A percentile compares a stretch with the other conserved stretches of the same genome.
Conservation (phyloP, 2,888 invertebrate species). For the Drosophila longiperda region DNA sequence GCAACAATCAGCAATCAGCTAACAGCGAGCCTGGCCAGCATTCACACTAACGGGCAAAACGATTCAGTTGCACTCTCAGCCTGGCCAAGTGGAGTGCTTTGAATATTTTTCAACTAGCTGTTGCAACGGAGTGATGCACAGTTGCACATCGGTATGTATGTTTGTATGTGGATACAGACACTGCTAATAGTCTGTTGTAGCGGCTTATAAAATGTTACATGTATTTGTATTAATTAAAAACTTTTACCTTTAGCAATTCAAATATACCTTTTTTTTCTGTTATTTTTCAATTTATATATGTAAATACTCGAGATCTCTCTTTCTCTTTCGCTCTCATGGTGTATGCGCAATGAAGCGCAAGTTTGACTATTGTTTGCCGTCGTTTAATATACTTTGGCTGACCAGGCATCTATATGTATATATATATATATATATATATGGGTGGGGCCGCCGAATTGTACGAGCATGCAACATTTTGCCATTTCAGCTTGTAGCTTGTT, state of each 20-base stretch:
- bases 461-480: constrained; percentile 73
- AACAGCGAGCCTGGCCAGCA: constrained; percentile 29
- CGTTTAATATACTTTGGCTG: constrained; percentile 20
- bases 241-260: constrained; percentile 69
- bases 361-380: constrained; percentile 67
- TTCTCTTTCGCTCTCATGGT: background rate
- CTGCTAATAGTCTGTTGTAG: constrained; percentile 61
- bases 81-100: constrained; percentile 9
- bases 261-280: constrained; percentile 44
- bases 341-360: constrained; percentile 40
- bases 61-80: constrained; percentile 34
- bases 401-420: constrained; percentile 2
- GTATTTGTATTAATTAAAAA: constrained; percentile 83
- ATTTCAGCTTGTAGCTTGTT: constrained; percentile 65
- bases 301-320: constrained; percentile 17
- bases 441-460: constrained; percentile 62
- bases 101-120: constrained; percentile 5
- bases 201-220: constrained; percentile 82
- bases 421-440: background rate
- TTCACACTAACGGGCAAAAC: constrained; percentile 19
- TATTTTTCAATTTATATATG: constrained; percentile 51
- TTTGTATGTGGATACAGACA: constrained; percentile 1
- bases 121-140: constrained; percentile 6
- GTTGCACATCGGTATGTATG: background rate
- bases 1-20: constrained; percentile 64